phyloP scores from a whole-genome alignment of 2,888 invertebrate genomes.

The Lacanobia oleracea region DNA sequence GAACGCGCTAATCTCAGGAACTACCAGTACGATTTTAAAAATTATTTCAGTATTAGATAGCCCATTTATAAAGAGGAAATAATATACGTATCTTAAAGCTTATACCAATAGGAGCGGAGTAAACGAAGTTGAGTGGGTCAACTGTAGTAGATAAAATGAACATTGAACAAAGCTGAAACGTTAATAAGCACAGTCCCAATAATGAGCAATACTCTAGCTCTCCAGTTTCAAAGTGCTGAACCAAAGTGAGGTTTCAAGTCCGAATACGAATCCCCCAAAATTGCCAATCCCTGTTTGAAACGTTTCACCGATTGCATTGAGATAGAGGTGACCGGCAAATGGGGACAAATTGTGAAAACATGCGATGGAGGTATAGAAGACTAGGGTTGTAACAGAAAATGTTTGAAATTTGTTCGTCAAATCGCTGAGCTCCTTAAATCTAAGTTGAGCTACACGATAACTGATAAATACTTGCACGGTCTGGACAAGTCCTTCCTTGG shows the following conservation, averaged over 20 bases:
- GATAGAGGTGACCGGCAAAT: slow-evolving; percentile 52
- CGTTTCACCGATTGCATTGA: slow-evolving; percentile 37
- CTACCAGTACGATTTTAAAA: too few species aligned
- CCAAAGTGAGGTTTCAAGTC: slow-evolving; percentile 11
- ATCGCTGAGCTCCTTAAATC: too few species aligned
- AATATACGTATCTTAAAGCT: too few species aligned
- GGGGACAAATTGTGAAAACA: slow-evolving; percentile 58
- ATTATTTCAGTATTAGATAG: too few species aligned
- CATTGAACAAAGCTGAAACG: not conserved
- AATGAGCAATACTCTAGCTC: not conserved
- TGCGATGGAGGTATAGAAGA: slow-evolving; percentile 35
- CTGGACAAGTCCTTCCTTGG: too few species aligned
- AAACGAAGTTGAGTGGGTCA: too few species aligned
- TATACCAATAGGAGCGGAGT: too few species aligned
- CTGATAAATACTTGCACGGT: too few species aligned
- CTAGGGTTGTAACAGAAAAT: not conserved
- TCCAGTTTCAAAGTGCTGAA: slow-evolving; percentile 1
- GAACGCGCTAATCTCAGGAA: too few species aligned
- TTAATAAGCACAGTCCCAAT: slow-evolving; percentile 6
- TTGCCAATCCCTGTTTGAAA: slow-evolving; percentile 33
- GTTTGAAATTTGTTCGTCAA: too few species aligned
- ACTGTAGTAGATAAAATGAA: not conserved
- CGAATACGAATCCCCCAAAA: slow-evolving; percentile 17
- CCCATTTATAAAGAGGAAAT: too few species aligned
- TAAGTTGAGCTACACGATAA: too few species aligned